phyloP scores from a whole-genome alignment of 2,797 vertebrate genomes.

The Geotrypetes seraphini region DNA sequence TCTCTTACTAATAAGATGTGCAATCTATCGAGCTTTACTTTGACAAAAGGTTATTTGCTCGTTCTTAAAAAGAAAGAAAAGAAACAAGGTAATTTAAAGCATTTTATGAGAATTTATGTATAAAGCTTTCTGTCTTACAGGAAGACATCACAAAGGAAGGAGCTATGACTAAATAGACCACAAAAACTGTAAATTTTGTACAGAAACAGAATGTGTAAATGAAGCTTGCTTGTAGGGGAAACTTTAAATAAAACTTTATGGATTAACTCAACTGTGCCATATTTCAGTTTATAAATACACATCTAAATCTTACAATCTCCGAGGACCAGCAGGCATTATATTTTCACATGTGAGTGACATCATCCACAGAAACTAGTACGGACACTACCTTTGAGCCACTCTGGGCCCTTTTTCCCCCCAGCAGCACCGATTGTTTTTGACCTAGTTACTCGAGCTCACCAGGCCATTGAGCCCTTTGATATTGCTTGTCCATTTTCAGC shows the following conservation, averaged over 20 bases:
- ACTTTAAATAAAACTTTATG: slow-evolving; percentile 78
- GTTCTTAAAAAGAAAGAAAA: slow-evolving; percentile 48
- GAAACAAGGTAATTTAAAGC: slow-evolving; percentile 50
- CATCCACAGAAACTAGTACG: no score
- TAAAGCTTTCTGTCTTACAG: slow-evolving; percentile 64
- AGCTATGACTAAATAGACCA: slow-evolving; percentile 52
- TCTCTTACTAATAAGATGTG: slow-evolving; percentile 37
- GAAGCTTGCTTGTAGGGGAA: slow-evolving; percentile 69
- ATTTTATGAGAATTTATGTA: slow-evolving; percentile 53
- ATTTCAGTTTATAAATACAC: slow-evolving; percentile 43
- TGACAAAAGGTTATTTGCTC: slow-evolving; percentile 49
- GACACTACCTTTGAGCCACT: no score
- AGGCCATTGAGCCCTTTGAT: no score
- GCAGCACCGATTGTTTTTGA: no score
- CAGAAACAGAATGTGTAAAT: slow-evolving; percentile 71
- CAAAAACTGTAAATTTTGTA: slow-evolving; percentile 73
- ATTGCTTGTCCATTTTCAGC: no score
- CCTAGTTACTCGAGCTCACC: no score
- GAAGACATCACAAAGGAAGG: slow-evolving; percentile 57
- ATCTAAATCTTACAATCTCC: slow-evolving; percentile 35
- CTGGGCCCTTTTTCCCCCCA: no score
- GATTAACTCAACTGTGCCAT: slow-evolving; percentile 53
- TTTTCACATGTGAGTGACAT: no score
- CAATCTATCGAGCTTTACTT: slow-evolving; percentile 35
- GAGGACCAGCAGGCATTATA: no score